These are phyloP conservation scores for Anoplolepis gracilipes DNA, from an alignment of 1,140 invertebrate species.

Conservation along the genomic window DNA sequence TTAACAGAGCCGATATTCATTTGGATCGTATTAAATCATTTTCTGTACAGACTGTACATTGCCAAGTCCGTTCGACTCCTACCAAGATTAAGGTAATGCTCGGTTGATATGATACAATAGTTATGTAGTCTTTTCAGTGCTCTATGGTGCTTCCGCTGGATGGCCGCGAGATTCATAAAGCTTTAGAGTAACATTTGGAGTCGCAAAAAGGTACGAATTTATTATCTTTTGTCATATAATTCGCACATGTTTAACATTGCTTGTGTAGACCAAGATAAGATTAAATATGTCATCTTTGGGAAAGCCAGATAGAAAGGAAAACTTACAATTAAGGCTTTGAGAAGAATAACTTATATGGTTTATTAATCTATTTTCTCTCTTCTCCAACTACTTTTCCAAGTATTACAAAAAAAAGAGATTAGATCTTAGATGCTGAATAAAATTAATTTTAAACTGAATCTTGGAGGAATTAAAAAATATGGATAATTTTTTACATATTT, in stretches of 20 bases:
- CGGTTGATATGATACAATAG: slow-evolving; percentile 69
- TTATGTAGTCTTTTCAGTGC: slow-evolving; percentile 71
- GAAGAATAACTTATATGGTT: neutral
- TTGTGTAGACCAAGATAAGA: slow-evolving; percentile 40
- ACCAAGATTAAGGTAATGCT: slow-evolving; percentile 72
- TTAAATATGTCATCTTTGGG: slow-evolving; percentile 15
- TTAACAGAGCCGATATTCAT: slow-evolving; percentile 15
- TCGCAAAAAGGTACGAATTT: slow-evolving; percentile 33
- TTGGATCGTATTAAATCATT: slow-evolving; percentile 12
- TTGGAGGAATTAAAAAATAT: neutral
- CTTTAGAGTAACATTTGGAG: slow-evolving; percentile 29
- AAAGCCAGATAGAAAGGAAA: neutral
- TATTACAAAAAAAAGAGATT: neutral
- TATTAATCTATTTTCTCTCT: neutral
- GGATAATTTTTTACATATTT: neutral
- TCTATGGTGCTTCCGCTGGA: slow-evolving; percentile 68
- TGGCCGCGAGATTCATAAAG: slow-evolving; percentile 50
- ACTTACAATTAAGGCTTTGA: neutral
- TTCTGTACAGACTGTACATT: slow-evolving; percentile 62
- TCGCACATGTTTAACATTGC: neutral
- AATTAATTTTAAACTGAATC: neutral
- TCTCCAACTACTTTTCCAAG: neutral
- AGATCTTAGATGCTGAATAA: neutral
- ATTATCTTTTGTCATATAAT: neutral
- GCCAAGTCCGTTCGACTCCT: slow-evolving; percentile 66